A percentile compares a stretch with the other conserved stretches of the same genome.
phyloP scores from a whole-genome alignment of 2,113 vertebrate species.

The Gymnobelideus leadbeateri region DNA sequence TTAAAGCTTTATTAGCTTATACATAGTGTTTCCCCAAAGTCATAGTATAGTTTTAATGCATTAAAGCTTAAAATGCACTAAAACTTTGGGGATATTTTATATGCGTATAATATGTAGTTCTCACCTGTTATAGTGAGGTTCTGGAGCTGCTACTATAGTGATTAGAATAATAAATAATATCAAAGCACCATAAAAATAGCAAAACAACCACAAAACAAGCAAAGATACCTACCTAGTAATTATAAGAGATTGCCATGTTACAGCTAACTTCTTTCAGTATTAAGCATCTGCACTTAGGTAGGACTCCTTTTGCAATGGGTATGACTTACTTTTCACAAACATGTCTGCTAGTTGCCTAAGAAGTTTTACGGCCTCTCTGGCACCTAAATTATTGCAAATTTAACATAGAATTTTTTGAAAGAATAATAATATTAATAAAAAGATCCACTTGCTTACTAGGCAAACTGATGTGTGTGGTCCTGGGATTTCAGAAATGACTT shows the following conservation, averaged over 20 bases:
- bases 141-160: neutral
- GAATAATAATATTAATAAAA: constrained; percentile 28
- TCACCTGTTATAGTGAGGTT: neutral
- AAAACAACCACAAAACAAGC: neutral
- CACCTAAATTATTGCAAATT: constrained; percentile 69
- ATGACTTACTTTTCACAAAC: constrained; percentile 19
- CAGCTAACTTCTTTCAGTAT: neutral
- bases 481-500: constrained; percentile 70
- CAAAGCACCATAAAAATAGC: neutral
- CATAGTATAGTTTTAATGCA: neutral
- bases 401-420: constrained; percentile 70
- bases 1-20: neutral
- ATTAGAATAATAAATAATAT: neutral
- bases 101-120: neutral
- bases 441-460: constrained; percentile 55
- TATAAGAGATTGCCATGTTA: constrained; percentile 12
- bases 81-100: neutral
- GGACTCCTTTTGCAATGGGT: constrained; percentile 54
- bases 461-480: constrained; percentile 76
- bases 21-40: neutral
- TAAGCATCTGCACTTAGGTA: constrained; percentile 35
- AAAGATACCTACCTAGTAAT: constrained; percentile 13
- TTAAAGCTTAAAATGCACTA: neutral
- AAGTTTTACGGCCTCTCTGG: constrained; percentile 69
- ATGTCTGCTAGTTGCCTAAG: constrained; percentile 51